Evolutionary conservation across 1,140 invertebrate genomes (phyloP), one percentile per base, ranked within the genome.

Genomic region (Cydia splendana): DNA sequence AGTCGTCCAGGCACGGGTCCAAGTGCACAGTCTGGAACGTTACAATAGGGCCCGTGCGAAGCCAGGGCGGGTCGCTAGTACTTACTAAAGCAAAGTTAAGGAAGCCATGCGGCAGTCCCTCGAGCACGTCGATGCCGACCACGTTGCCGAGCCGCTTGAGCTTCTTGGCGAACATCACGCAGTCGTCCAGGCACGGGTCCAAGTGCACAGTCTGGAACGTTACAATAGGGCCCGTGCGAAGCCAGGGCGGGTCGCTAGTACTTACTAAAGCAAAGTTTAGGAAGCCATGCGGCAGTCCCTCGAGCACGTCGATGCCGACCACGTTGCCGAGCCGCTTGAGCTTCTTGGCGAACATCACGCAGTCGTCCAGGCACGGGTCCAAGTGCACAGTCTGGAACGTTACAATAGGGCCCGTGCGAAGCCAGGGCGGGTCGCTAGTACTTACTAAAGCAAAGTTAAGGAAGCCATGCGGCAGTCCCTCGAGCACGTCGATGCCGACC

Each of bases 1-100:
- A 98, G 88, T 99, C 99, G 93, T 99, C 99, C 10, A 99, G 93
- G 80, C 98, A 98, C 13, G 98, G 98, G 94, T 99, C 99, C 85
- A 99, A 94, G 78, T 99, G 96, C 73, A 98, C 95, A 0, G 96
- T 96, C 98, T 99, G 89, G 51, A 94, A 94, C 9, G 42, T 10
- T 24, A 24, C 24, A 24, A 24, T 24, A 24, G n/a, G n/a, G n/a
- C n/a, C 24, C 24, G 24, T 24, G 24, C 24, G 24, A 24, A 24
- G 24, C 24, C 24, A 2, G 24, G 24, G 24, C 24, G 24, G 24
- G 24, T 24, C 24, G 24, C 24, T 24, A 34, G 34, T 4, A 34
- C 34, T 94, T 91, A 97, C 96, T 91, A 95, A 92, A 78, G 95
- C 95, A 86, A 99, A 98, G 93, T 99, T 99, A 5, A 99, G 95